Evolutionary conservation across 1,140 invertebrate genomes (phyloP).

Genomic region (Aphelenchoides avenae): DNA sequence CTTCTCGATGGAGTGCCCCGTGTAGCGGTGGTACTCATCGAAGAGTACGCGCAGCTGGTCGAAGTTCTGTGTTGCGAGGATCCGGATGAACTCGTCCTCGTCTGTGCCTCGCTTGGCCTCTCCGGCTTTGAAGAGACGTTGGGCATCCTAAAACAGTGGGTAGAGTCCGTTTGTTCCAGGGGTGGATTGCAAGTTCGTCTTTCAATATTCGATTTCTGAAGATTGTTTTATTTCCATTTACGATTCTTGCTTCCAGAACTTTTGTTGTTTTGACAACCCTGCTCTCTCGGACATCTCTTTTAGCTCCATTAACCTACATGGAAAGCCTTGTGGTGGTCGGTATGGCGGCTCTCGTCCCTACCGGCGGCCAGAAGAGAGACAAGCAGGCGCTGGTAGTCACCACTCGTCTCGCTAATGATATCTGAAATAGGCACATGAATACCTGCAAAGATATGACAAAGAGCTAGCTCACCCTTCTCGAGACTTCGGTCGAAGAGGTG

Average conservation of each 20-base stretch:
- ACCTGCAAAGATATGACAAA: slow-evolving; percentile 69
- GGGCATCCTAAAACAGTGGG: slow-evolving; percentile 58
- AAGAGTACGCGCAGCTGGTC: slow-evolving; percentile 72
- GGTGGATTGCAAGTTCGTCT: too few species aligned
- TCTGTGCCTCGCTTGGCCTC: slow-evolving; percentile 64
- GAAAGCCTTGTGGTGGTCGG: slow-evolving; percentile 48
- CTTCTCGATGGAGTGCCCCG: slow-evolving; percentile 76
- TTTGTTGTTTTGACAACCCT: too few species aligned
- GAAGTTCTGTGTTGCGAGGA: slow-evolving; percentile 56
- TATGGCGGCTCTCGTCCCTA: slow-evolving; percentile 57
- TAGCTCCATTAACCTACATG: slow-evolving; percentile 14
- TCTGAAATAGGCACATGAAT: slow-evolving; percentile 83
- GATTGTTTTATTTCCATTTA: too few species aligned
- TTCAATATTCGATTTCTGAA: too few species aligned
- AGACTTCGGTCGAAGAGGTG: slow-evolving; percentile 77
- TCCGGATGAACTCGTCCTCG: slow-evolving; percentile 60
- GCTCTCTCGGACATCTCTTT: slow-evolving; percentile 74
- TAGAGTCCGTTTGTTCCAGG: slow-evolving; percentile 73
- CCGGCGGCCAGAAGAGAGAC: slow-evolving; percentile 64
- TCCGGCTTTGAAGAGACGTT: slow-evolving; percentile 60
- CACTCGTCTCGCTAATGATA: slow-evolving; percentile 84
- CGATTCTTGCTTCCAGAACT: too few species aligned
- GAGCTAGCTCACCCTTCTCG: slow-evolving; percentile 73
- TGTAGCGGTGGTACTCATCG: slow-evolving; percentile 65
- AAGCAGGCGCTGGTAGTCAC: slow-evolving; percentile 81